Percentiles rank a stretch among this genome's conserved stretches.
Evolutionary conservation across 2,888 invertebrate species (phyloP).

Genomic region (Conops quadrifasciatus): DNA sequence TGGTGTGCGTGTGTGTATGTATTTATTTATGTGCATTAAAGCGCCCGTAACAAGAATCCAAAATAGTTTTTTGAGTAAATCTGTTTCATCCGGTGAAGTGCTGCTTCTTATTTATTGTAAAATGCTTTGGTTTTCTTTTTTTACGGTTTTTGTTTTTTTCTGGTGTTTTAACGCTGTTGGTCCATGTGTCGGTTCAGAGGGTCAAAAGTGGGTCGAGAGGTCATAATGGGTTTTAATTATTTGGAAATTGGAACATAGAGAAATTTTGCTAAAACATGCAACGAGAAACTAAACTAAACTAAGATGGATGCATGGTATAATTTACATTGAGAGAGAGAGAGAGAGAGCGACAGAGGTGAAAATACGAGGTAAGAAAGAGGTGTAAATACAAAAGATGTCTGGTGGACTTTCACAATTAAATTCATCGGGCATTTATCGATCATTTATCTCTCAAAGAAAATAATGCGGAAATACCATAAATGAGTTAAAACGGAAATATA

Average conservation of each 20-base stretch:
- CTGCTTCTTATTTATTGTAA: slow-evolving; percentile 16
- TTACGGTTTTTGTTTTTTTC: slow-evolving; percentile 9
- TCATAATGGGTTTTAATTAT: not conserved
- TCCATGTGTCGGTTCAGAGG: slow-evolving; percentile 12
- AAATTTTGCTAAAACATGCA: not conserved
- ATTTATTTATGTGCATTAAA: slow-evolving; percentile 8
- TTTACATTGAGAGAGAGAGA: not conserved
- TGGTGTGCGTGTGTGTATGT: slow-evolving; percentile 10
- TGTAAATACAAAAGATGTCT: not conserved
- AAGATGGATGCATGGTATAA: not conserved
- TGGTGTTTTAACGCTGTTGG: not conserved
- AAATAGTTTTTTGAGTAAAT: not conserved
- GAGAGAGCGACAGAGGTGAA: not conserved
- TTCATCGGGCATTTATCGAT: not conserved
- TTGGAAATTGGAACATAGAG: not conserved
- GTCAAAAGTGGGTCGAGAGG: not conserved
- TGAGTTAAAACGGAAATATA: too few species aligned
- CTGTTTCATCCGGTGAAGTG: slow-evolving; percentile 23
- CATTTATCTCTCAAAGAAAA: too few species aligned
- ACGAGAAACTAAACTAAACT: not conserved
- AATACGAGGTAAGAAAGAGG: not conserved
- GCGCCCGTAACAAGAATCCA: slow-evolving; percentile 10
- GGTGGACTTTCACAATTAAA: not conserved
- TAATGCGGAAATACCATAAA: too few species aligned
- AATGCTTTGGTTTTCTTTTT: not conserved